Evolutionary conservation across 2,888 invertebrate species (phyloP), one percentile per base, ranked within the genome.

Genomic region (Ceriagrion tenellum): DNA sequence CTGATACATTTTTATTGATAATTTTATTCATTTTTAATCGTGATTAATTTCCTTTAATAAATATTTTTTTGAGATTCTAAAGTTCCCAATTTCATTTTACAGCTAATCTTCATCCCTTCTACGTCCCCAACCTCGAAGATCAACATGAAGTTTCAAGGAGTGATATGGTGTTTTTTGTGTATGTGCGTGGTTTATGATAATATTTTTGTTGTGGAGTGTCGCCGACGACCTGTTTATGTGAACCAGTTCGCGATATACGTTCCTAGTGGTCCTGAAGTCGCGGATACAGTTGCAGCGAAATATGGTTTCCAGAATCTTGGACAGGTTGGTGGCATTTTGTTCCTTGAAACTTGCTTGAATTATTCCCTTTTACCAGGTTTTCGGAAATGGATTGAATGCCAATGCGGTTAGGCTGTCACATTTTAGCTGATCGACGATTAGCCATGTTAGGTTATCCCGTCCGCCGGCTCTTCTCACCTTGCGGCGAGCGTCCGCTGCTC

Each of bases 201-300:
- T 93, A 69, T 90, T 88, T 56, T 69, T 23, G 90, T 89, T 63
- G 69, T 88, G 63, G 88, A 88, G 88, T 89, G 89, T 63, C 95
- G 95, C 30, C 95, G 59, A 35, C 89, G 59, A 56, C 88, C 95
- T 35, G 55, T 96, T 95, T 97, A 96, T 96, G 97, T 97, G 47
- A 97, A 97, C 96, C 97, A 97, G 96, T 97, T 97, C 97, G 97
- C 97, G 35, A 97, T 97, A 3, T 96, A 97, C 95, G 97, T 97
- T 95, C 96, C 96, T 26, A 97, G 97, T 47, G 97, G 97, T 74
- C 96, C 96, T 55, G 96, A 96, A 13, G 96, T 96, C 35, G 96
- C 96, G 55, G 97, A 97, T 47, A 96, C 96, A 95, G 96, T 97
- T 88, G 97, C 97, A 20, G 95, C 95, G 74, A 97, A 97, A 95